phyloP scores from a whole-genome alignment of 1,140 invertebrate genomes.

The Globodera rostochiensis region DNA sequence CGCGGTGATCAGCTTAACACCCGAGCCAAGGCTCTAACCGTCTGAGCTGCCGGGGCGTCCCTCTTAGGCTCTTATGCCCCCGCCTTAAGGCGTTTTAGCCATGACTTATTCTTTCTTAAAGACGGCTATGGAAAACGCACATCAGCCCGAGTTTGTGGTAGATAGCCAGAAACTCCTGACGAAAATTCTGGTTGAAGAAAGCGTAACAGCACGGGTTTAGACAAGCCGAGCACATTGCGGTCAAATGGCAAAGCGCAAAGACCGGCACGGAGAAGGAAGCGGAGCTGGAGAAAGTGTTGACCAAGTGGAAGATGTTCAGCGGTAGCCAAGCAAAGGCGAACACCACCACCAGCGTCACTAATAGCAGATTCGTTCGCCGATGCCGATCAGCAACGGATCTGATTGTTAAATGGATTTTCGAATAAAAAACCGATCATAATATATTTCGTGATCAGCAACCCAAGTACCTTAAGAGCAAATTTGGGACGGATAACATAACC shows the following conservation, averaged over 20 bases:
- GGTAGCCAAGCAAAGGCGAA: constrained; percentile 69
- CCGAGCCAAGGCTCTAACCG: too few species aligned
- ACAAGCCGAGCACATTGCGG: constrained; percentile 59
- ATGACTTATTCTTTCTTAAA: neutral
- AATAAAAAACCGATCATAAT: too few species aligned
- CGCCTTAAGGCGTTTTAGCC: too few species aligned
- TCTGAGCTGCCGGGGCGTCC: too few species aligned
- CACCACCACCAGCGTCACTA: constrained; percentile 67
- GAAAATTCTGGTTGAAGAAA: constrained; percentile 64
- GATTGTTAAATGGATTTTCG: neutral
- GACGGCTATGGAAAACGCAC: constrained; percentile 32
- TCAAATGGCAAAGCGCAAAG: constrained; percentile 68
- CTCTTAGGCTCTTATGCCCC: too few species aligned
- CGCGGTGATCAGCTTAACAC: too few species aligned
- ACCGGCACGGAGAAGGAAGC: constrained; percentile 63
- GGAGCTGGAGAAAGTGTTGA: constrained; percentile 59
- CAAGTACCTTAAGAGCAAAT: too few species aligned
- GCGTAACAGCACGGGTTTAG: constrained; percentile 62
- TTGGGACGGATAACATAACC: too few species aligned
- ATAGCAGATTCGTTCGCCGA: constrained; percentile 69
- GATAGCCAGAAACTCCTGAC: constrained; percentile 55
- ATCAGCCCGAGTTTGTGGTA: constrained; percentile 52
- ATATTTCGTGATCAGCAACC: too few species aligned
- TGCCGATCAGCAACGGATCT: constrained; percentile 68
- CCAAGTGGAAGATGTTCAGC: constrained; percentile 69